Base-by-base conservation (phyloP, 2,113 vertebrate genomes). In the Corapipo altera region DNA sequence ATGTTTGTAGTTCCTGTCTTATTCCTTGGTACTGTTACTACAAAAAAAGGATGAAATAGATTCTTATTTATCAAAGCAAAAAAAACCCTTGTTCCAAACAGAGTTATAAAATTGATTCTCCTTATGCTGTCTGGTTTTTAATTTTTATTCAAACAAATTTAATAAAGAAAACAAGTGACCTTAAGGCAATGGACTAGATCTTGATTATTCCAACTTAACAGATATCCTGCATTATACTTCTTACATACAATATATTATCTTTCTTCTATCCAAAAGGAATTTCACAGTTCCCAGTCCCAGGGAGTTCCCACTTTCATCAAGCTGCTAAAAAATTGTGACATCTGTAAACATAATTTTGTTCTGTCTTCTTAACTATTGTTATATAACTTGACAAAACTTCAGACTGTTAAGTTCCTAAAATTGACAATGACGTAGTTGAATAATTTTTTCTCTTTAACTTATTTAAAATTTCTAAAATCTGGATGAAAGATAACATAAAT, bases 131-230 rank as follows among this genome's bases (percentile, higher is more conserved):
- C n/a, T 27, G 52, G 21, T 39, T 28, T 70, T 23, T 28, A 51
- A 15, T 7, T 10, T 37, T 39, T 69, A 69, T 94, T 92, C 12
- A 7, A 78, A 58, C 4, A 32, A 72, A 69, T 71, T 23, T 88
- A 90, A 94, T 95, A 94, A 96, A 87, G 49, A 73, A 73, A 91
- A 27, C n/a, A 93, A 87, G 71, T 88, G 85, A 93, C 64, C 46
- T 85, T 83, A 90, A 90, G 22, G 23, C 41, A 66, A 2, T 46
- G 24, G 62, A 57, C 46, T 79, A 88, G 32, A 41, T 85, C 18
- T 75, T 70, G n/a, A 43, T 95, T 85, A 69, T 94, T 93, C 39
- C 7, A 74, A 2, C 41, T 69, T 48, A 72, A 72, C 8, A 62
- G 55, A 41, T 87, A 26, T 30, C 46, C n/a, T 48, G 32, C 16